A percentile compares a stretch with the other conserved stretches of the same genome.
Evolutionary conservation across 2,797 vertebrate genomes (phyloP).

Genomic region (Hippoglossus hippoglossus): DNA sequence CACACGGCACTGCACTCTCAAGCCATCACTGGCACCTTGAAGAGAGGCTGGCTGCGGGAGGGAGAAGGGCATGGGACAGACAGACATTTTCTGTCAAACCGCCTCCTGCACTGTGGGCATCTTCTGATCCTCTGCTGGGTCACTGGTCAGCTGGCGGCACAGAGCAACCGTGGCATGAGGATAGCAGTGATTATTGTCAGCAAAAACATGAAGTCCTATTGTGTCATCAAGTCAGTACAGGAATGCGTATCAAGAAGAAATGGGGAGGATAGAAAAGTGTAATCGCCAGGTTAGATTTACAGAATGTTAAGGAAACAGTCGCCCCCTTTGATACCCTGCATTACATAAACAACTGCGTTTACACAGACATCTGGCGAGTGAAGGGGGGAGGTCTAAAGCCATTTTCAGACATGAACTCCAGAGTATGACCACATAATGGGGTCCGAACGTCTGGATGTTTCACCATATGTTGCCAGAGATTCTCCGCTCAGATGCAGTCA

Average conservation of each 20-base stretch:
- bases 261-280: background rate
- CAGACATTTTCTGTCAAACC: slow-evolving; percentile 53
- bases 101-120: slow-evolving; percentile 60
- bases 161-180: slow-evolving; percentile 57
- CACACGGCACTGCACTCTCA: slow-evolving; percentile 85
- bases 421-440: too few relatives aligned
- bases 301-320: background rate
- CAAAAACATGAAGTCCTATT: slow-evolving; percentile 30
- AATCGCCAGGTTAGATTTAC: background rate
- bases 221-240: slow-evolving; percentile 17
- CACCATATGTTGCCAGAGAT: too few relatives aligned
- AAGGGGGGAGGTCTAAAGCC: background rate
- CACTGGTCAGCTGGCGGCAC: slow-evolving; percentile 78
- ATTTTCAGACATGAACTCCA: too few relatives aligned
- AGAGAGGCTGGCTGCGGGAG: slow-evolving; percentile 70
- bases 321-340: background rate
- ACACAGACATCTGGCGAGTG: slow-evolving; percentile 12
- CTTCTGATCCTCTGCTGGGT: slow-evolving; percentile 68
- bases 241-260: slow-evolving; percentile 4
- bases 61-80: slow-evolving; percentile 12
- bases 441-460: too few relatives aligned
- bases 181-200: slow-evolving; percentile 60
- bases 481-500: too few relatives aligned
- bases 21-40: slow-evolving; percentile 84
- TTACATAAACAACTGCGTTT: slow-evolving; percentile 6